A percentile compares a stretch with the other conserved stretches of the same genome.
Evolutionary conservation across 2,888 invertebrate species (phyloP).

Genomic region (Phengaris alcon): DNA sequence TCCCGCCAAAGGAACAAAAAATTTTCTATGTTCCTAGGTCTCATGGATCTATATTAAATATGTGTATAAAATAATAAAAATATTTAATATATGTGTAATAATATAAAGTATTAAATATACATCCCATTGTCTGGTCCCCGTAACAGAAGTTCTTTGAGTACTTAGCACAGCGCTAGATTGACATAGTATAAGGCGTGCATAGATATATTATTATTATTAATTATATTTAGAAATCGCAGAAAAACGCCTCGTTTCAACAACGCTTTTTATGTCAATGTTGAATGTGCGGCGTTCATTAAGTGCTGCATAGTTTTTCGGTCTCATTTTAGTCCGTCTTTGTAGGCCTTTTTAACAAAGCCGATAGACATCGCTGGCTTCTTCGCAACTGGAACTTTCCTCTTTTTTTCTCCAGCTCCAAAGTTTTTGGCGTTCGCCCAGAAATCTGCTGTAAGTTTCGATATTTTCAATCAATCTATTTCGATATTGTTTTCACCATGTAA

Average conservation of each 20-base stretch:
- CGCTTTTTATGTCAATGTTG: neutral
- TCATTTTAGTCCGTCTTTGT: neutral
- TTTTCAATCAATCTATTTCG: slow-evolving; percentile 28
- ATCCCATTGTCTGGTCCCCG: too few species aligned
- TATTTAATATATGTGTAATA: too few species aligned
- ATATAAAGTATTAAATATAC: too few species aligned
- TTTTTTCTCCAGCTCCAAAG: slow-evolving; percentile 8
- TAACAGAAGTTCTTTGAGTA: too few species aligned
- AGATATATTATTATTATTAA: too few species aligned
- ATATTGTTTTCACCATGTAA: slow-evolving; percentile 26
- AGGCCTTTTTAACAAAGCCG: slow-evolving; percentile 15
- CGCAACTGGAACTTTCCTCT: neutral
- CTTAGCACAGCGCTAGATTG: too few species aligned
- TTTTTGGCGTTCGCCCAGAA: slow-evolving; percentile 20
- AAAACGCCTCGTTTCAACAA: neutral
- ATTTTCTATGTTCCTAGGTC: too few species aligned
- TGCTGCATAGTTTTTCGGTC: neutral
- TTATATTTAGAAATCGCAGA: too few species aligned
- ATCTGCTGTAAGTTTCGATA: slow-evolving; percentile 23
- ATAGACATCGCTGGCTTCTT: slow-evolving; percentile 21
- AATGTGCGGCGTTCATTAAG: neutral
- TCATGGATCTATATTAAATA: too few species aligned
- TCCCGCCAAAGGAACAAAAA: too few species aligned
- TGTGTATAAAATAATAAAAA: too few species aligned
- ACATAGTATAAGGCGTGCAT: too few species aligned